Conservation (phyloP, 1,140 invertebrate species). For the Parasteatoda tepidariorum region DNA sequence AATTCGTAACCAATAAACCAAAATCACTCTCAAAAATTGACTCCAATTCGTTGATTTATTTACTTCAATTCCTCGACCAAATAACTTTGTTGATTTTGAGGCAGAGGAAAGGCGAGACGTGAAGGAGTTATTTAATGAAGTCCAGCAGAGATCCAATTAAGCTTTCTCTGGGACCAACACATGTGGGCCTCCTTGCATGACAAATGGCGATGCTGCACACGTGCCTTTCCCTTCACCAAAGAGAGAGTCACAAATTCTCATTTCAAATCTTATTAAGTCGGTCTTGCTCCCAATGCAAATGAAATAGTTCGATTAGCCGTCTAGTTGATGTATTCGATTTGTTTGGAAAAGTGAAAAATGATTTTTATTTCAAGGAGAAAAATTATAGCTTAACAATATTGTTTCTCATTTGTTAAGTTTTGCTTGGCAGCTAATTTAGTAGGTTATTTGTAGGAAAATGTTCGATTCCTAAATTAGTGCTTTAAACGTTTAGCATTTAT, state of each 20-base stretch:
- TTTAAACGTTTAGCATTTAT: too few relatives aligned
- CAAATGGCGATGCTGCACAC: slow-evolving; percentile 8
- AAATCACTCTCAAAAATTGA: too few relatives aligned
- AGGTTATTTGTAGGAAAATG: too few relatives aligned
- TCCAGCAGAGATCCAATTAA: slow-evolving; percentile 15
- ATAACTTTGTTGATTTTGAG: too few relatives aligned
- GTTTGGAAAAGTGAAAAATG: neutral
- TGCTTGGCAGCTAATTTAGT: too few relatives aligned
- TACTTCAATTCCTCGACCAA: too few relatives aligned
- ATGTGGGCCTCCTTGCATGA: neutral
- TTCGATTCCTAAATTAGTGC: too few relatives aligned
- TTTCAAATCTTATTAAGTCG: slow-evolving; percentile 26
- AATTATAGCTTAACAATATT: too few relatives aligned
- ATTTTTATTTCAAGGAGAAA: too few relatives aligned
- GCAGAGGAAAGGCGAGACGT: neutral
- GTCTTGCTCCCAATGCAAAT: neutral
- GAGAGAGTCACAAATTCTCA: neutral
- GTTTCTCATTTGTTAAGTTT: too few relatives aligned
- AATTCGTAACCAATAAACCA: too few relatives aligned
- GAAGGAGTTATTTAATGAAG: slow-evolving; percentile 18
- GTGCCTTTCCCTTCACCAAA: neutral
- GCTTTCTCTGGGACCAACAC: neutral
- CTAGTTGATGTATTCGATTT: neutral
- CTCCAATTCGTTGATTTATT: too few relatives aligned
- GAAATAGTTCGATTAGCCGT: neutral